These are phyloP conservation scores for Okamejei kenojei DNA, from an alignment of 2,797 vertebrate species.

Conservation along the genomic window DNA sequence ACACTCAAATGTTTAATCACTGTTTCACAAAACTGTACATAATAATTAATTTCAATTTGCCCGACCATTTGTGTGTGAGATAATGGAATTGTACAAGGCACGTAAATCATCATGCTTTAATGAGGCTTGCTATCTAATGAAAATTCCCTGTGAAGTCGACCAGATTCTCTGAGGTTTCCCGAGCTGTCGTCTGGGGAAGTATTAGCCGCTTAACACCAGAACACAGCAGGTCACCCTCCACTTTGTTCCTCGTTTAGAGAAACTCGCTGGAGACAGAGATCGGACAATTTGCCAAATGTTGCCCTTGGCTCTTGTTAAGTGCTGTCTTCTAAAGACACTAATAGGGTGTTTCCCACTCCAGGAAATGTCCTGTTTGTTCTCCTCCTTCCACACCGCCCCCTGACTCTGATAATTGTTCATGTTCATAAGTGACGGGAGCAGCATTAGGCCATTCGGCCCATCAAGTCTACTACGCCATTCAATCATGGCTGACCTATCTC, in stretches of 20 bases:
- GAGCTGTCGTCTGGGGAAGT: background rate
- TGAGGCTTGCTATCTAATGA: constrained; percentile 12
- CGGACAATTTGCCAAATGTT: background rate
- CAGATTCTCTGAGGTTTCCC: constrained; percentile 9
- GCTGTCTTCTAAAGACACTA: background rate
- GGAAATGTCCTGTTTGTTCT: background rate
- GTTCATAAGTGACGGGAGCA: too few species aligned
- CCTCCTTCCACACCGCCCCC: background rate
- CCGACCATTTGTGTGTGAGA: background rate
- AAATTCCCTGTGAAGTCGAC: background rate
- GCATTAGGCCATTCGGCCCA: too few species aligned
- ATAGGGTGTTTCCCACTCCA: constrained; percentile 4
- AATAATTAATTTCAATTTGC: constrained; percentile 29
- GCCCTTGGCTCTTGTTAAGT: background rate
- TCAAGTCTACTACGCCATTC: too few species aligned
- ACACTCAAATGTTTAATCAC: background rate
- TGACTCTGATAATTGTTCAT: too few species aligned
- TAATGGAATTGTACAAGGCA: background rate
- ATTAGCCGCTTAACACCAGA: background rate
- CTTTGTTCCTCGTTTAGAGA: background rate
- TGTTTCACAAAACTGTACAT: background rate
- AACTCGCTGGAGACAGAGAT: background rate
- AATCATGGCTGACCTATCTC: too few species aligned
- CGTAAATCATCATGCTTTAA: constrained; percentile 26
- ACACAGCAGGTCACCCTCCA: background rate